Base-by-base conservation (phyloP, 2,797 vertebrate species). In the Botia almorhae region DNA sequence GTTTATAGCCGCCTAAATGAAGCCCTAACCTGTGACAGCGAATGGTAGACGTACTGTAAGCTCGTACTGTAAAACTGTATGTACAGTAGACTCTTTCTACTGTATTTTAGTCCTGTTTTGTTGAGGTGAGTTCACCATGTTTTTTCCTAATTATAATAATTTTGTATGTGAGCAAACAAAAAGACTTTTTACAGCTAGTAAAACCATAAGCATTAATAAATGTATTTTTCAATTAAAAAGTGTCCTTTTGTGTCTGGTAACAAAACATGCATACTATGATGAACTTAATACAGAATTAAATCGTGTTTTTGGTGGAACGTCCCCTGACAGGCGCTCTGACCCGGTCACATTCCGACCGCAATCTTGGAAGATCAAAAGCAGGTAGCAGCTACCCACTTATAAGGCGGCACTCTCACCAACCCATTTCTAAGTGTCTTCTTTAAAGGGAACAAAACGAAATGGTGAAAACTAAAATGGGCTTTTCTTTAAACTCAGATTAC, bases 381-480 rank as follows among this genome's bases (percentile, higher is more conserved):
- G 33, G 19, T 76, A 55, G 67, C 3, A 0, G n/a, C 48, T 23
- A 36, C 23, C n/a, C 33, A 4, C 43, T 76, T 76, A 55, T 77
- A 7, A 23, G 55, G 21, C 23, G 29, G 8, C 29, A 12, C 23
- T 39, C 17, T 67, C 53, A 58, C 39, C 7, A 46, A 36, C 50
- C 17, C 10, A 69, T 78, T 78, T 60, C 36, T 50, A 23, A 50
- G 13, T 39, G 17, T 63, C 26, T 63, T 7, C 0, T 56, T 39
- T 55, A 76, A 43, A 43, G 14, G 23, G 14, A 13, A 56, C 33
- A n/a, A 26, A 68, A 46, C 19, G 1, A 79, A 79, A n/a, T n/a
- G 7, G 10, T 72, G 58, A 64, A 72, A 78, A 29, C 39, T 78
- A n/a, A 69, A 50, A 78, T 60, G 48, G 53, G 21, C 26, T 55